Conservation (phyloP, 2,113 vertebrate genomes). For the Clarias macrocephalus region DNA sequence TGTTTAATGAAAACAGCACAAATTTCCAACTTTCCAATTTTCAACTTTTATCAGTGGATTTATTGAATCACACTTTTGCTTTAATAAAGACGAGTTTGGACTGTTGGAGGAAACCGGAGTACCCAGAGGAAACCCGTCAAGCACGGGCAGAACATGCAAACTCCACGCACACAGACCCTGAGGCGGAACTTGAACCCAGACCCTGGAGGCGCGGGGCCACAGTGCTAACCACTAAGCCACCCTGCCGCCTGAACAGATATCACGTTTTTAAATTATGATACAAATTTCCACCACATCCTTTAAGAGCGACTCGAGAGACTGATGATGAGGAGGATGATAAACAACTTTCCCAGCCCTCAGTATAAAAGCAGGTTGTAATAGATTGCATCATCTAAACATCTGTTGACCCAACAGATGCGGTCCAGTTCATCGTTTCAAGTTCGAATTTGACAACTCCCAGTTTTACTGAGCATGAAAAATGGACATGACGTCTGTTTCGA, state of each 20-base stretch:
- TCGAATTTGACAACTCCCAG: conserved; percentile 51
- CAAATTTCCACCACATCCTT: conserved; percentile 11
- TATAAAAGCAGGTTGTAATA: conserved; percentile 43
- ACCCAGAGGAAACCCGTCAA: no score
- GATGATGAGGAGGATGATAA: conserved; percentile 20
- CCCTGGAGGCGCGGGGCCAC: no score
- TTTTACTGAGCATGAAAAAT: conserved; percentile 49
- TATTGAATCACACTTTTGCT: background rate
- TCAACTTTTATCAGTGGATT: background rate
- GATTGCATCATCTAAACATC: conserved; percentile 58
- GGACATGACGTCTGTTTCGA: conserved; percentile 29
- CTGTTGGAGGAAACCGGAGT: no score
- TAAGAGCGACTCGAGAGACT: background rate
- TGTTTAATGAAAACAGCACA: no score
- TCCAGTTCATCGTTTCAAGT: conserved; percentile 48
- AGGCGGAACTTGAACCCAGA: no score
- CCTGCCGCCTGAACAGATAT: background rate
- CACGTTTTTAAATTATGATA: conserved; percentile 4
- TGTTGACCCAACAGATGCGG: conserved; percentile 50
- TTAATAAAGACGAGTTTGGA: background rate
- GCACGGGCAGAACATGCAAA: no score
- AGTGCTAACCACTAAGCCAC: no score
- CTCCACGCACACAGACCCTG: no score
- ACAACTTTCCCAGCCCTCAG: conserved; percentile 40
- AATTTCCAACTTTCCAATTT: no score